These are phyloP conservation scores for Rhinogobius similis DNA, from an alignment of 2,113 vertebrate species.

Conservation along the genomic window DNA sequence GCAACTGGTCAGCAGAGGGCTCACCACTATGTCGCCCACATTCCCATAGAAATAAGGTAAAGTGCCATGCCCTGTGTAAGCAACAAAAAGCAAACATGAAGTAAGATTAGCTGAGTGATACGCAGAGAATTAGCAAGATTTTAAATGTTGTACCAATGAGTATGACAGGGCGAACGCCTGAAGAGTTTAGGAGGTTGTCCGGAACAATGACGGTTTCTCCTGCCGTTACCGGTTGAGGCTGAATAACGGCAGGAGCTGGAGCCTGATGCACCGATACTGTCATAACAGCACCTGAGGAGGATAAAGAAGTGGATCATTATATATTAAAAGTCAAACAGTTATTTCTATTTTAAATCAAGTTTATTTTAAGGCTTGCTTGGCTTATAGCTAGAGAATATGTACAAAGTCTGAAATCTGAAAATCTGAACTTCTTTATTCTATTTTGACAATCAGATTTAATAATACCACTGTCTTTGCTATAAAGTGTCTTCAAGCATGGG, in stretches of 20 bases:
- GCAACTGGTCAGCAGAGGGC: conserved; percentile 95
- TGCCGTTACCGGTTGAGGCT: conserved; percentile 89
- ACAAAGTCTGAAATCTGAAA: too few relatives aligned
- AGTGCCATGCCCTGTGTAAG: conserved; percentile 89
- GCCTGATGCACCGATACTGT: conserved; percentile 83
- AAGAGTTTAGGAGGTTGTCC: conserved; percentile 93
- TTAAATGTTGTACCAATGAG: conserved; percentile 85
- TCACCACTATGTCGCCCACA: conserved; percentile 95
- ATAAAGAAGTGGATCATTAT: conserved; percentile 6
- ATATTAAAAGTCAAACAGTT: too few relatives aligned
- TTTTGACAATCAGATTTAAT: too few relatives aligned
- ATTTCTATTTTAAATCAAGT: too few relatives aligned
- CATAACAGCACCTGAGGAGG: conserved; percentile 85
- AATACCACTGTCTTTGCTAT: too few relatives aligned
- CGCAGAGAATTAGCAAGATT: neutral
- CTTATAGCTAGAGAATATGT: too few relatives aligned
- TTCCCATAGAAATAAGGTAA: conserved; percentile 99
- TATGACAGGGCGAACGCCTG: conserved; percentile 94
- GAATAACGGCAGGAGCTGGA: conserved; percentile 85
- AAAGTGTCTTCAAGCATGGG: too few relatives aligned
- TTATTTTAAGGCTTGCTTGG: too few relatives aligned
- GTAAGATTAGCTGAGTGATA: neutral
- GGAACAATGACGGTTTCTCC: conserved; percentile 96
- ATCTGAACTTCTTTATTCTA: too few relatives aligned
- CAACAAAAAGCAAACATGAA: neutral